Conservation (phyloP, 2,113 vertebrate genomes). For the Stegostoma tigrinum region DNA sequence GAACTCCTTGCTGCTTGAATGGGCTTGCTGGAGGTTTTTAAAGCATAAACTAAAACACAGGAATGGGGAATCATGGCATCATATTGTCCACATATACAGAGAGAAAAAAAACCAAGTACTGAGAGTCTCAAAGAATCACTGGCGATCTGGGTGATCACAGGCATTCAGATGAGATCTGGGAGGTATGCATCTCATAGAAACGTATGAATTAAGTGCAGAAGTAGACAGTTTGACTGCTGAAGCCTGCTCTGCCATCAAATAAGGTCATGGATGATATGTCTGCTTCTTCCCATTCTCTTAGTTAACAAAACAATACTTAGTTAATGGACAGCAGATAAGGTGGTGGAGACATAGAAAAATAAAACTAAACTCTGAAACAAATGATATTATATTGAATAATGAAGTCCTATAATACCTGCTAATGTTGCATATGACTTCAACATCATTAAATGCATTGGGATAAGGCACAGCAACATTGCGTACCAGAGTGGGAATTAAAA, state of each 20-base stretch:
- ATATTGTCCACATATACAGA: background rate
- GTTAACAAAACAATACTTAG: background rate
- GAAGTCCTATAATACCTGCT: background rate
- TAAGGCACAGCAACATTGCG: background rate
- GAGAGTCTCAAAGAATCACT: background rate
- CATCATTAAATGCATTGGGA: background rate
- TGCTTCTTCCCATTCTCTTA: background rate
- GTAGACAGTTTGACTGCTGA: too few species aligned
- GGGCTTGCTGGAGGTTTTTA: background rate
- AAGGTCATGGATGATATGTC: too few species aligned
- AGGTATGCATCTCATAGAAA: background rate
- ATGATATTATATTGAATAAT: background rate
- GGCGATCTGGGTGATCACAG: background rate
- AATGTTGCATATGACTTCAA: background rate
- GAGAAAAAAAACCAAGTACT: background rate
- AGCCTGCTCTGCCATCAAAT: too few species aligned
- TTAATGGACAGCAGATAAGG: background rate
- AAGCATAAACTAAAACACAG: background rate
- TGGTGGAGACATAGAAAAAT: background rate
- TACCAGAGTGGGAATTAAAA: background rate
- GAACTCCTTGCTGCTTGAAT: background rate
- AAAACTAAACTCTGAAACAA: background rate
- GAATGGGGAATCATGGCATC: background rate
- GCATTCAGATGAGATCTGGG: background rate
- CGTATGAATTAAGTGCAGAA: too few species aligned